Evolutionary conservation across 2,888 invertebrate genomes (phyloP).

Genomic region (Galeruca laticollis): DNA sequence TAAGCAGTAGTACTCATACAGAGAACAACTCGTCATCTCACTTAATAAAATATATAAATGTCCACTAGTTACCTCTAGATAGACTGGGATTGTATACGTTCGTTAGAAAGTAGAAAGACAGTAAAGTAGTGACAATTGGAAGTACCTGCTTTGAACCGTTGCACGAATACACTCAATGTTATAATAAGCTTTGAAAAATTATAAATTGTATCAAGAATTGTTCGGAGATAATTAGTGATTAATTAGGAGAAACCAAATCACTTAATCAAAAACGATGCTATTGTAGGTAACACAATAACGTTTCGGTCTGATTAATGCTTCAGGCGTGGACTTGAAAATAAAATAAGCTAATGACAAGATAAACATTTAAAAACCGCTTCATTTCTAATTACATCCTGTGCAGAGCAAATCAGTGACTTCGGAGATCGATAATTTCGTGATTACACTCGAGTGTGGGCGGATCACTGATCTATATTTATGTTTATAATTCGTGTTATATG

Average conservation of each 20-base stretch:
- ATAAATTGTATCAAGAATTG: too few relatives aligned
- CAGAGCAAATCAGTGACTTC: slow-evolving; percentile 54
- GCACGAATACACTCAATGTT: too few relatives aligned
- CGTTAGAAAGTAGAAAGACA: too few relatives aligned
- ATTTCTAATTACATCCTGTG: slow-evolving; percentile 52
- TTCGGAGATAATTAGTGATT: too few relatives aligned
- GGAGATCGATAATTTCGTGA: slow-evolving; percentile 56
- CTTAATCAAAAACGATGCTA: neutral
- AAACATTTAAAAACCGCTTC: slow-evolving; percentile 43
- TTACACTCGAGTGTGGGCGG: slow-evolving; percentile 52
- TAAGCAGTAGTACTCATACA: too few relatives aligned
- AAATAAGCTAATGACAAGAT: slow-evolving; percentile 30
- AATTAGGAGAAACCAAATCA: neutral
- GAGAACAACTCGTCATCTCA: too few relatives aligned
- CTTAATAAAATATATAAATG: too few relatives aligned
- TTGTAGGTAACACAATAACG: slow-evolving; percentile 46
- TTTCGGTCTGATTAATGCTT: slow-evolving; percentile 54
- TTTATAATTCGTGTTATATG: slow-evolving; percentile 20
- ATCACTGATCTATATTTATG: slow-evolving; percentile 42
- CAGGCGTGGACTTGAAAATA: slow-evolving; percentile 45
- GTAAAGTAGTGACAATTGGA: too few relatives aligned
- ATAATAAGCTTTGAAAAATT: too few relatives aligned
- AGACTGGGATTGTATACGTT: too few relatives aligned
- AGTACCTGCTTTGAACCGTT: too few relatives aligned
- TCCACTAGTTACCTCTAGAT: too few relatives aligned